Evolutionary conservation across 2,888 invertebrate species (phyloP), one percentile per base, ranked within the genome.

Genomic region (Epirrhoe alternata): DNA sequence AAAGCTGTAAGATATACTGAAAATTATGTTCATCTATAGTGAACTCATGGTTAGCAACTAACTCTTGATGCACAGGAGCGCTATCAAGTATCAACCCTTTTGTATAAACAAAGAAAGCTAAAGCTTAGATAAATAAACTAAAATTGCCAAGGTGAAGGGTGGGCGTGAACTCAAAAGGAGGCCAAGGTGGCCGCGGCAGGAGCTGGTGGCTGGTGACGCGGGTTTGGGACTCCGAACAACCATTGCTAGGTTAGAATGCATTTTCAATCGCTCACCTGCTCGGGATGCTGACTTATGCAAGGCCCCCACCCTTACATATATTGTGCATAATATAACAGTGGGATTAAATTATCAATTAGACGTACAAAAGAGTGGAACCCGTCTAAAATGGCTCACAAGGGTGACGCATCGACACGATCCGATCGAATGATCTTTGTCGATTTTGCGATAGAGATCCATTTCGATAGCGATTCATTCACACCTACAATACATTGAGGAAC

Each of bases 371-470:
- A 75, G 75, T 77, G 85, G 84, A 90, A 87, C 86, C 87, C 80
- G 77, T 77, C 79, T 84, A 90, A 90, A 89, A 91, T 91, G 90
- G 91, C 90, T 91, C 88, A 90, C 92, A 89, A 89, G 89, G 91
- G 91, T 92, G 92, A 92, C 92, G 92, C 92, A 92, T 92, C 92
- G 91, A 91, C 90, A 91, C 89, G 89, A 90, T 89, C 87, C 89
- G 82, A 90, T 87, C 87, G 86, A 90, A 88, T 89, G 89, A 86
- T 88, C 86, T 82, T 83, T 79, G 80, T 76, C 75, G 80, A 83
- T 84, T 74, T 79, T 73, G 58, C 68, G 70, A 73, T 50, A 68
- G 66, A 76, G 73, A 75, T 76, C 71, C 73, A 70, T 68, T 68
- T 66, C 42, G 65, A 64, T 64, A 67, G 64, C 65, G 52, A 33